Base-by-base conservation (phyloP, 1,140 invertebrate genomes). In the Tyrophagus putrescentiae region DNA sequence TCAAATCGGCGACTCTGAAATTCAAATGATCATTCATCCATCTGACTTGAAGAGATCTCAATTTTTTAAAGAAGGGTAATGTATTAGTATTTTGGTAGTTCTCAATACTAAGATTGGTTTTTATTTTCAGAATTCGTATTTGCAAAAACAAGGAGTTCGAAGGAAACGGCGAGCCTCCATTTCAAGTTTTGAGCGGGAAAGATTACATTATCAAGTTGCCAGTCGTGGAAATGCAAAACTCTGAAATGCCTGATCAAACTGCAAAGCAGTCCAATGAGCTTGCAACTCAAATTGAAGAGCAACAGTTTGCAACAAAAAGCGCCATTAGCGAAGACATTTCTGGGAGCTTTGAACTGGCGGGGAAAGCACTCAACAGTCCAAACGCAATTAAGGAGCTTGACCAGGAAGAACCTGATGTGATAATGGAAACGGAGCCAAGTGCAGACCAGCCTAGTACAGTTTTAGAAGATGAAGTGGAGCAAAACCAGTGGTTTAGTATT, bases 401-500 rank as follows among this genome's bases (percentile, higher is more conserved):
- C 39, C 25, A n/a, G n/a, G n/a, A 21, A 7, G 45, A 25, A 25
- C 21, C 45, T 13, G 45, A 48, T 25, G 45, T 7, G 18, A 27
- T 31, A 27, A 27, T 28, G 6, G 13, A 52, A 52, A 52, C 48
- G n/a, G 48, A 42, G 25, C 41, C 18, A 42, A 42, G 25, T 23
- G 25, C 25, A 21, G 18, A 42, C 18, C 4, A 42, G 2, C 9
- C 48, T 39, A n/a, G 13, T 39, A n/a, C 45, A 50, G 18, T 9
- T 11, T 50, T 11, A 21, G 21, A 50, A 23, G 28, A 31, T 11
- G 41, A 58, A 21, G 6, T 7, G 21, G 21, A 6, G 3, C n/a
- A 58, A 21, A 60, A 57, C 23, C 25, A 18, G 34, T 57, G 52
- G 60, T 31, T 61, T n/a, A 57, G 32, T 42, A 61, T 61, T 41